A percentile compares a stretch with the other conserved stretches of the same genome.
These are phyloP conservation scores for Siderastrea radians DNA, from an alignment of 92 coral and sea anemone genomes.

Conservation along the genomic window DNA sequence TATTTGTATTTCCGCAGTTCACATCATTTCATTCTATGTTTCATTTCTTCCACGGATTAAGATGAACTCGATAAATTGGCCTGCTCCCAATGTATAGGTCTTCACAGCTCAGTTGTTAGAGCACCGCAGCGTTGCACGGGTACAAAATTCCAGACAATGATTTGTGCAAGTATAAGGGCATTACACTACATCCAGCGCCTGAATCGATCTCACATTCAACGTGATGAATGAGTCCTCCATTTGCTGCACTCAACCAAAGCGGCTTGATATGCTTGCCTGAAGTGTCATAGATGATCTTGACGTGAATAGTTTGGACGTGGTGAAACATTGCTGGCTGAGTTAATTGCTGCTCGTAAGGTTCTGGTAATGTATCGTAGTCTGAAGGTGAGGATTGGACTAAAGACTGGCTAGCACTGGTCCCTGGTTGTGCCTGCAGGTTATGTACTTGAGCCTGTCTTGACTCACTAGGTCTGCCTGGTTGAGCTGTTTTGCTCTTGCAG, in stretches of 20 bases:
- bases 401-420: not conserved
- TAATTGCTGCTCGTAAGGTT: not conserved
- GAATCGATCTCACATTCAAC: conserved; percentile 12
- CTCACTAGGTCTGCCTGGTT: not conserved
- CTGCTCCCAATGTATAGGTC: too few species aligned
- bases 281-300: conserved; percentile 4
- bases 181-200: conserved; percentile 13
- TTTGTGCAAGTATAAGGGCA: conserved; percentile 11
- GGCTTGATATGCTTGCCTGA: conserved; percentile 17
- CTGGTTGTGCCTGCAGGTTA: not conserved
- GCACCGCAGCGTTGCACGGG: too few species aligned
- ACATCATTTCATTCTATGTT: too few species aligned
- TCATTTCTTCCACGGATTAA: too few species aligned
- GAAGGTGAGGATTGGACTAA: not conserved
- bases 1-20: too few species aligned
- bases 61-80: too few species aligned
- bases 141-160: not conserved
- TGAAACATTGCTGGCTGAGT: not conserved
- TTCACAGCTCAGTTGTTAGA: too few species aligned
- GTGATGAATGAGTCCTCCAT: conserved; percentile 16
- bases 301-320: conserved; percentile 3
- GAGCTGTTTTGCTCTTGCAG: conserved; percentile 4
- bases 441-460: conserved; percentile 15
- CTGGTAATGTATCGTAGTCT: not conserved
- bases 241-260: conserved; percentile 26